Conservation (phyloP, 1,140 invertebrate genomes). For the Coptotermes formosanus region DNA sequence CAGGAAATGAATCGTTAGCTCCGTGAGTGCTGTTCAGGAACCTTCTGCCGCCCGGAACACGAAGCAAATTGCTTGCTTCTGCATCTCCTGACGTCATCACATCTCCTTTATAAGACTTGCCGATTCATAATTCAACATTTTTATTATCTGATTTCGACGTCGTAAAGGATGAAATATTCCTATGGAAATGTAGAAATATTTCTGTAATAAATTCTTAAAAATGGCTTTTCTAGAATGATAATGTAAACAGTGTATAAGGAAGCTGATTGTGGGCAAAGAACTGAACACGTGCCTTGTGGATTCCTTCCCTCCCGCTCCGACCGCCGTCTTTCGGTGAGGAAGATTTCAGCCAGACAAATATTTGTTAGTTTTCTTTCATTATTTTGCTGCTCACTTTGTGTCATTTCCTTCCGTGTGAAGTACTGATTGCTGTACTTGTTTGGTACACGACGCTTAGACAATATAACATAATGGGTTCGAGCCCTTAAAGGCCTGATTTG, state of each 20-base stretch:
- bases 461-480: too few species aligned
- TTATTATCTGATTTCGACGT: slow-evolving; percentile 3
- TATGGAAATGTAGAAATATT: not conserved
- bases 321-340: too few species aligned
- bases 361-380: too few species aligned
- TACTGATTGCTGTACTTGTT: too few species aligned
- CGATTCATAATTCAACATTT: slow-evolving; percentile 17
- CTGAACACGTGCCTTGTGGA: too few species aligned
- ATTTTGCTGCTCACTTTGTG: too few species aligned
- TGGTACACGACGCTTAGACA: too few species aligned
- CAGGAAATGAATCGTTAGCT: slow-evolving; percentile 18
- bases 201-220: not conserved
- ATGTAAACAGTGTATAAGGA: not conserved
- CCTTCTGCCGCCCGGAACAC: slow-evolving; percentile 10
- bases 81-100: not conserved
- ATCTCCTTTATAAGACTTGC: slow-evolving; percentile 1
- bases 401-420: too few species aligned
- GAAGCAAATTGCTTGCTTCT: slow-evolving; percentile 15
- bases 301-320: too few species aligned
- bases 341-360: too few species aligned
- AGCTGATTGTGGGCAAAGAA: too few species aligned
- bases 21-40: not conserved
- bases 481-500: too few species aligned
- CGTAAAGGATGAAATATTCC: not conserved
- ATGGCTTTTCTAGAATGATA: not conserved